Conservation (phyloP, 2,113 vertebrate species). For the Chrysochloris asiatica region DNA sequence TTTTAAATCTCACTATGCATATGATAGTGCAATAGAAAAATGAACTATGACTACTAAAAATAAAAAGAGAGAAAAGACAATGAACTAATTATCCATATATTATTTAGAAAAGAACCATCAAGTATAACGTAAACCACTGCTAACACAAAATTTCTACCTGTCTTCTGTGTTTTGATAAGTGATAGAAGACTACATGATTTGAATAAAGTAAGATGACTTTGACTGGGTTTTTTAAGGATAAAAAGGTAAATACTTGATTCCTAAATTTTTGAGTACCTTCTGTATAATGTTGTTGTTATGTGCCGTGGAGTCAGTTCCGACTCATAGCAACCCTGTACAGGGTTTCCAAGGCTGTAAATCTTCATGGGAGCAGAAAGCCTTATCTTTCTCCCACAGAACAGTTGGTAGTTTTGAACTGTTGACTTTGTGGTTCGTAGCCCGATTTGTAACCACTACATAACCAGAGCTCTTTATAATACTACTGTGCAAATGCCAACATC, state of each 20-base stretch:
- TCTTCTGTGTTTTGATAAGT: background rate
- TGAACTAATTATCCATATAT: background rate
- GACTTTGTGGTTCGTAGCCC: too few species aligned
- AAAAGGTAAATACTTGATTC: background rate
- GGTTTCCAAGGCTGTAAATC: too few species aligned
- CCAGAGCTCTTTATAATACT: too few species aligned
- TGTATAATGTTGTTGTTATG: too few species aligned
- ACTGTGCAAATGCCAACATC: constrained; percentile 30
- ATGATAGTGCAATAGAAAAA: background rate
- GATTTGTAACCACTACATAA: too few species aligned
- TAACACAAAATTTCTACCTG: background rate
- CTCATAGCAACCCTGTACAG: too few species aligned
- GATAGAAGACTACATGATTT: background rate
- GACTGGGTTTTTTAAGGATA: background rate
- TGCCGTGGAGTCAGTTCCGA: too few species aligned
- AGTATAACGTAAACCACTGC: background rate
- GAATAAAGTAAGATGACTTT: background rate
- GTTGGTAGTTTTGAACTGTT: too few species aligned
- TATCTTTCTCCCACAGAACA: too few species aligned
- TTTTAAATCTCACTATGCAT: constrained; percentile 8
- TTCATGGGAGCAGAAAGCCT: too few species aligned
- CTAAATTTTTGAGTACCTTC: too few species aligned
- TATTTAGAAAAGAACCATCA: constrained; percentile 14
- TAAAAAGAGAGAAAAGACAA: background rate
- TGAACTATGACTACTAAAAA: background rate